Percentiles rank a stretch among this genome's conserved stretches.
Evolutionary conservation across 2,797 vertebrate genomes (phyloP).

Genomic region (Pogoniulus pusillus): DNA sequence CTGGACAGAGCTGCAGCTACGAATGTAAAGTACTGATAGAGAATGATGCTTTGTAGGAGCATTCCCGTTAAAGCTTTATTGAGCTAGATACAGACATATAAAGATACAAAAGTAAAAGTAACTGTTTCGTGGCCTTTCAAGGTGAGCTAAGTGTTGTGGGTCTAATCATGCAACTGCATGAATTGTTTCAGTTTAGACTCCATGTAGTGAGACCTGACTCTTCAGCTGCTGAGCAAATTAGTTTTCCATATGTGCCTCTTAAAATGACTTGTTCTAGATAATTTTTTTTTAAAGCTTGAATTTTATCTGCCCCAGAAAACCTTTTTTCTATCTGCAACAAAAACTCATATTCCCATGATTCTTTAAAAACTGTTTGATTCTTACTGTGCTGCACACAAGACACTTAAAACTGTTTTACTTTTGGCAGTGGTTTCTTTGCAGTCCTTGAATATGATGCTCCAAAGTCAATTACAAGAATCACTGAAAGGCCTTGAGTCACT

Average conservation of each 20-base stretch:
- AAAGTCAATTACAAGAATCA: constrained; percentile 80
- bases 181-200: not conserved
- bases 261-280: not conserved
- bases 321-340: not conserved
- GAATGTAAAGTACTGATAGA: constrained; percentile 79
- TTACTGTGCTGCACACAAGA: not conserved
- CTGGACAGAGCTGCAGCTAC: constrained; percentile 67
- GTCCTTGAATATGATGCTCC: constrained; percentile 79
- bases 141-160: not conserved
- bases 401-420: constrained; percentile 10
- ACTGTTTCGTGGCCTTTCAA: not conserved
- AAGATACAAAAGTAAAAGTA: not conserved
- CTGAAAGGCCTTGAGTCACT: constrained; percentile 79
- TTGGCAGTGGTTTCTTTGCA: constrained; percentile 79
- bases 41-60: not conserved
- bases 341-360: not conserved
- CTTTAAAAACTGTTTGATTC: not conserved
- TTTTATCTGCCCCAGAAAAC: not conserved
- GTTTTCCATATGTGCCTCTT: not conserved
- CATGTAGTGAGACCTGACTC: not conserved
- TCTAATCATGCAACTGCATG: not conserved
- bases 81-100: not conserved
- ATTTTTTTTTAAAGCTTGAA: not conserved
- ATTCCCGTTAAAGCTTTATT: not conserved
- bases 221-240: not conserved